phyloP scores from a whole-genome alignment of 1,140 invertebrate species.

The Sycobia sp. region DNA sequence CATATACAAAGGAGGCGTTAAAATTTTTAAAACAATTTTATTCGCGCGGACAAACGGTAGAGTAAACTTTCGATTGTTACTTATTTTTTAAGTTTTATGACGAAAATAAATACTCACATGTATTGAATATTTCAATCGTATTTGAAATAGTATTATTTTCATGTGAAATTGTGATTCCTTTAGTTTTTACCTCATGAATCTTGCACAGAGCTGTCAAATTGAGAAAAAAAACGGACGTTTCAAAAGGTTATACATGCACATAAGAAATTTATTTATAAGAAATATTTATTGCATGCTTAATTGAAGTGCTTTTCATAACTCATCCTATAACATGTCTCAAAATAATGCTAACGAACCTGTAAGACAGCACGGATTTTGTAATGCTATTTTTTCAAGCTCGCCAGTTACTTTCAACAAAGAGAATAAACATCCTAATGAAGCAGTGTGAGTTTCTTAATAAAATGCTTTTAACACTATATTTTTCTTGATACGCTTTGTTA shows the following conservation, averaged over 20 bases:
- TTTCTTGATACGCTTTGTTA: too few relatives aligned
- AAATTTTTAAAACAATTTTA: too few relatives aligned
- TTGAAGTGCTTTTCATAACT: slow-evolving; percentile 9
- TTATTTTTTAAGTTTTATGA: too few relatives aligned
- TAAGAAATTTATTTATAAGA: slow-evolving; percentile 8
- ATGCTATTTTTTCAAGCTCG: slow-evolving; percentile 51
- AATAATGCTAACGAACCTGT: slow-evolving; percentile 21
- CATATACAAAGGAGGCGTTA: too few relatives aligned
- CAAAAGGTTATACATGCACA: slow-evolving; percentile 23
- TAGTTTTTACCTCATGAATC: slow-evolving; percentile 12
- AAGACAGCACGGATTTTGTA: slow-evolving; percentile 42
- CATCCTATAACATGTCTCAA: slow-evolving; percentile 22
- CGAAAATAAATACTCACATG: too few relatives aligned
- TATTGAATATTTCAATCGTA: too few relatives aligned
- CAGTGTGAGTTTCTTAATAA: slow-evolving; percentile 40
- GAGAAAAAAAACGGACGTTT: slow-evolving; percentile 7
- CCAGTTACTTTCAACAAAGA: slow-evolving; percentile 47
- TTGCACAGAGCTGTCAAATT: slow-evolving; percentile 16
- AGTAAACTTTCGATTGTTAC: too few relatives aligned
- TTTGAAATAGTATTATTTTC: too few relatives aligned
- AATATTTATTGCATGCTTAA: slow-evolving; percentile 12
- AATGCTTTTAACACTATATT: too few relatives aligned
- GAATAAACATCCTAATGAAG: slow-evolving; percentile 36
- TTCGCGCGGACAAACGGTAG: too few relatives aligned
- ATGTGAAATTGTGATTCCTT: too few relatives aligned